Evolutionary conservation across 2,113 vertebrate genomes (phyloP), one percentile per base, ranked within the genome.

Genomic region (Cochlearius cochlearius): DNA sequence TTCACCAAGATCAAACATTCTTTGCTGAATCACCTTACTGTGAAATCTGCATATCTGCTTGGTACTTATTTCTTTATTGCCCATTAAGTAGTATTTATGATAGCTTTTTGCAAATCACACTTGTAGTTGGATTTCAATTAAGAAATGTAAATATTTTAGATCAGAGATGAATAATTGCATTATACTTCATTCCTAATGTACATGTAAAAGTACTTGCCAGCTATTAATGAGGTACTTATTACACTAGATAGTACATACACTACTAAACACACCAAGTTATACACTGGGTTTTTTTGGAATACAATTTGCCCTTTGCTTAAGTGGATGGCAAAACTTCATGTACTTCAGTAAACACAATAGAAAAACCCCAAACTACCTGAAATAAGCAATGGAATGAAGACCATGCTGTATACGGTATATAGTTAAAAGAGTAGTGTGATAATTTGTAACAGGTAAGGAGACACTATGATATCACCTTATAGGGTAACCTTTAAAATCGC

Each of bases 71-170:
- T 49, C 4, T 39, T 93, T 81, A 43, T 43, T 43, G 41, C 41
- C 41, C 41, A 74, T 50, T 38, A 81, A 64, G 45, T 56, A 53
- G 23, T 14, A n/a, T 92, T 96, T 90, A 72, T 0, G 41, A 56
- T 12, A 86, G 49, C 45, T 85, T 88, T 92, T 58, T 73, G 30
- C 19, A 93, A 72, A 87, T 91, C 49, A 79, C 41, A 86, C 53
- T 66, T 84, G 60, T 43, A 43, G 41, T 25, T 77, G 49, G 59
- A 60, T 82, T 94, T 92, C 49, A 85, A 34, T 91, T 52, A 82
- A 52, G 34, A 79, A 83, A 56, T 88, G 58, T 92, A 95, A 93
- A 92, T 80, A 92, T 88, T 95, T 94, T 79, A 86, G 45, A 76
- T 64, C 43, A 73, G 66, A 93, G 27, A 32, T 69, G 0, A 92